Conservation (phyloP, 2,888 invertebrate species). For the Spodoptera picta region DNA sequence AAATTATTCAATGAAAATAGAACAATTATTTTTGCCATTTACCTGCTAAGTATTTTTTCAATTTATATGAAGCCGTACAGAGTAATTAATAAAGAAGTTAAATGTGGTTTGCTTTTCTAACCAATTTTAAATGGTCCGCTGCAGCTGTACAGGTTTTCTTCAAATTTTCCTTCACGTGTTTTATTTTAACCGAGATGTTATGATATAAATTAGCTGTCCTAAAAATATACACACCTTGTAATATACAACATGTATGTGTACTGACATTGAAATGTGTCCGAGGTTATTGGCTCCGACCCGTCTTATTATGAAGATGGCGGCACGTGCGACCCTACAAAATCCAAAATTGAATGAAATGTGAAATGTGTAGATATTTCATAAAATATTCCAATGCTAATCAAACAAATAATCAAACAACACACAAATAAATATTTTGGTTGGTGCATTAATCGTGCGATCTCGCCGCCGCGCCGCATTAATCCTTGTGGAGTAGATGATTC, state of each 20-base stretch:
- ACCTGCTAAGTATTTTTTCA: slow-evolving; percentile 9
- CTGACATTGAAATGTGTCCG: slow-evolving; percentile 32
- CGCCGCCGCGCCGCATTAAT: slow-evolving; percentile 10
- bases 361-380: slow-evolving; percentile 5
- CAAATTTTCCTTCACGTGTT: background rate
- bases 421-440: slow-evolving; percentile 14
- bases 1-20: slow-evolving; percentile 6
- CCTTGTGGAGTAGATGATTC: slow-evolving; percentile 19
- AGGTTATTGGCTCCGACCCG: slow-evolving; percentile 32
- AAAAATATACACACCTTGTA: slow-evolving; percentile 15
- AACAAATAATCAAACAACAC: too few relatives aligned
- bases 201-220: too few relatives aligned
- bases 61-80: background rate
- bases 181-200: background rate
- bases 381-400: slow-evolving; percentile 17
- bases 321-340: slow-evolving; percentile 20
- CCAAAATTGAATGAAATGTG: slow-evolving; percentile 24
- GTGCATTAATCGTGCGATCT: slow-evolving; percentile 17
- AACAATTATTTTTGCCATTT: slow-evolving; percentile 3
- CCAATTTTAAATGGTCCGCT: background rate
- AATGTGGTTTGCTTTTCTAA: background rate
- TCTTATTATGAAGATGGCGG: slow-evolving; percentile 15
- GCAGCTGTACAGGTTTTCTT: background rate
- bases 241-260: slow-evolving; percentile 2
- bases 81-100: background rate